Evolutionary conservation across 2,113 vertebrate species (phyloP), one percentile per base, ranked within the genome.

Genomic region (Oriolus oriolus): DNA sequence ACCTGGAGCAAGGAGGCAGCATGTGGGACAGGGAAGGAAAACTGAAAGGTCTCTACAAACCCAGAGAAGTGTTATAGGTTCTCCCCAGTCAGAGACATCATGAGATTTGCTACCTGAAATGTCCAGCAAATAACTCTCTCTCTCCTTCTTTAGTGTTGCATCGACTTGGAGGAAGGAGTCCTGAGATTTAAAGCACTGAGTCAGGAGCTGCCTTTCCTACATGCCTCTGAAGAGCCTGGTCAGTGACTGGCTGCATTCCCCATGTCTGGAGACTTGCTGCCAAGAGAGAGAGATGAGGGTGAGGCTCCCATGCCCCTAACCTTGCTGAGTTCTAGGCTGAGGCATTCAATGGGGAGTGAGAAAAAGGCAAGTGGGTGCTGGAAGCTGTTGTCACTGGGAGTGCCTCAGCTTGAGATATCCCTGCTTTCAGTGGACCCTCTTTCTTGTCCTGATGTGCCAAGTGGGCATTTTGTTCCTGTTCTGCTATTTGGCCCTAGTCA

Each of bases 191-290:
- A 97, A 90, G 97, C 97, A 68, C 97, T 98, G 10, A 97, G 92
- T 74, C 98, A 98, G 73, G 99, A 99, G 94, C 97, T 99, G 92
- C 98, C 98, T 87, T 99, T 99, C 97, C 95, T 99, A 94, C 98
- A 97, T n/a, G 81, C 71, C 60, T 61, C 94, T 57, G 96, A 96
- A 68, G 97, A 97, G 31, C 95, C 94, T 35, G 96, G 83, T 73
- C 97, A 97, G 95, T 97, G 95, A 98, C 75, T 85, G 85, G 33
- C 61, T 33, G n/a, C 61, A 33, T 65, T 39, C 59, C 84, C 56
- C 37, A 19, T 6, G 42, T 73, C 82, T 61, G 68, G 47, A 92
- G 80, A 87, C 30, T 27, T 84, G 50, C 30, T 86, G 87, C 64
- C 66, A 44, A 4, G n/a, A 74, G 60, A 87, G 41, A 87, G 37